Base-by-base conservation (phyloP, 2,888 invertebrate species). In the Cheilosia vulpina region DNA sequence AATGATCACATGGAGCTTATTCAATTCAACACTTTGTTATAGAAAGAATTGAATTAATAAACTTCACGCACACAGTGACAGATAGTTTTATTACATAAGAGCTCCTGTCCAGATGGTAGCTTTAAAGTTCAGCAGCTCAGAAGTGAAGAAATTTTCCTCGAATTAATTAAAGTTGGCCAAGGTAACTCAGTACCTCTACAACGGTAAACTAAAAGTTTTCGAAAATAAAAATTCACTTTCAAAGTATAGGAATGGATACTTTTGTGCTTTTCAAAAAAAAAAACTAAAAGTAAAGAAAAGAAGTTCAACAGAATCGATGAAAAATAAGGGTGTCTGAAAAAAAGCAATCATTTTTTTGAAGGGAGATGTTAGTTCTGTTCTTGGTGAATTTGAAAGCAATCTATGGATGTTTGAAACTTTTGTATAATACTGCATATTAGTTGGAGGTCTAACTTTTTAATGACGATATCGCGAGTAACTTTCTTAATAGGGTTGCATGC, bases 171-270 rank as follows among this genome's bases (percentile, higher is more conserved):
- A 34, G 47, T 47, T 38, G 21, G 2, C 4, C 0, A 9, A 7
- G 17, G 6, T 4, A 43, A 1, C 15, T 41, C 41, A 15, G 15
- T 9, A 45, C 5, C 27, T 43, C 19, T 0, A 19, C 5, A 31
- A 31, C 34, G 45, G 45, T 5, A 63, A 47, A 47, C 11, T 5
- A 27, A 60, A 60, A 60, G 43, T 45, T 60, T 17, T 2, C 43
- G 11, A n/a, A n/a, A n/a, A 17, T 17, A 5, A 34, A 62, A 34
- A 17, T 43, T 43, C 45, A 43, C 41, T 58, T 41, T 58, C 15
- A 1, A 41, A 41, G 52, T 53, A 2, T n/a, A 0, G 17, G 34
- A 19, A 21, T 21, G 13, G 5, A 27, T 24, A 27, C 9, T n/a
- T 27, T 15, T 13, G 24, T n/a, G 2, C 31, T 27, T 53, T 53